Evolutionary conservation across 2,113 vertebrate genomes (phyloP).

Genomic region (Otolemur garnettii): DNA sequence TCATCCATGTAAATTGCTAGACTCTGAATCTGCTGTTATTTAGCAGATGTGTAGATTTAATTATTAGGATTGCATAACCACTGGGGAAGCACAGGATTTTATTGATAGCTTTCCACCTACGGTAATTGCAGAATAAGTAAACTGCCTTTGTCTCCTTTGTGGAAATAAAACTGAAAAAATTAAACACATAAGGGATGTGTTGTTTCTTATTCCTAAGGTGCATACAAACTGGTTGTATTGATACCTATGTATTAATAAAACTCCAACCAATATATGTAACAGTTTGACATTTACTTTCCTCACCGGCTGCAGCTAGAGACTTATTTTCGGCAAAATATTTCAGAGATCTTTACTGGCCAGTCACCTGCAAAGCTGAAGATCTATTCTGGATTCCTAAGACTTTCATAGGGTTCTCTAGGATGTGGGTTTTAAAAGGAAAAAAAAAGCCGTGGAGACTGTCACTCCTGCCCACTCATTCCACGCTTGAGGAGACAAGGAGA

Average conservation of each 20-base stretch:
- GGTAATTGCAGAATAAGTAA: conserved; percentile 74
- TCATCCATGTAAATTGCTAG: conserved; percentile 82
- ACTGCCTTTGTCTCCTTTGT: conserved; percentile 66
- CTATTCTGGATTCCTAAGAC: neutral
- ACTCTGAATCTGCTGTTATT: conserved; percentile 80
- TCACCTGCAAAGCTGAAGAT: conserved; percentile 8
- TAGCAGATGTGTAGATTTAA: conserved; percentile 86
- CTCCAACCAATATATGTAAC: conserved; percentile 28
- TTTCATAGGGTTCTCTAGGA: neutral
- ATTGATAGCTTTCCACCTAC: conserved; percentile 79
- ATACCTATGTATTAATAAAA: conserved; percentile 61
- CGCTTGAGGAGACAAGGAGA: neutral
- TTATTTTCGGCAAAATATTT: conserved; percentile 55
- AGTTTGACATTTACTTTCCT: conserved; percentile 19
- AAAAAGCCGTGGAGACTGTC: neutral
- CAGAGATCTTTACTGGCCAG: neutral
- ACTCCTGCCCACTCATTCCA: neutral
- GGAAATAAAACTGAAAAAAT: conserved; percentile 69
- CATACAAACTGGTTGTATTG: neutral
- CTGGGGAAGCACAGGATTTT: conserved; percentile 71
- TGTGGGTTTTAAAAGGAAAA: neutral
- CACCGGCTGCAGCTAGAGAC: neutral
- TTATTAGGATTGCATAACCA: conserved; percentile 83
- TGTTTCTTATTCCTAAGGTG: conserved; percentile 53
- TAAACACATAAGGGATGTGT: neutral